phyloP scores from a whole-genome alignment of 2,797 vertebrate species.

The Melanotaenia parkinsoni region DNA sequence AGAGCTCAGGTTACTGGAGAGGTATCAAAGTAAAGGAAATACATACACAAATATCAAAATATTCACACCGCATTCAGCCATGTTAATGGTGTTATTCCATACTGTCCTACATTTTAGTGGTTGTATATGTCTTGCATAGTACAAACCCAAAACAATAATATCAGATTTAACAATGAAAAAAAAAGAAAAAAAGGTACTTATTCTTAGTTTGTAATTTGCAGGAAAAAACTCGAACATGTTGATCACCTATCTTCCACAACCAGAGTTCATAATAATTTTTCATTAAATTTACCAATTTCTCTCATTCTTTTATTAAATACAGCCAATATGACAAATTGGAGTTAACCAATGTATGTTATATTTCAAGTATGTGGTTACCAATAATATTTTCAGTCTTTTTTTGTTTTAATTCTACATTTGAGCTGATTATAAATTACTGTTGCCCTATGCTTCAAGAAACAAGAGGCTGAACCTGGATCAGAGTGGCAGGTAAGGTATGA shows the following conservation, averaged over 20 bases:
- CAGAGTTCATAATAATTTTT: neutral
- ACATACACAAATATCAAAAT: neutral
- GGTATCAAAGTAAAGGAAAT: neutral
- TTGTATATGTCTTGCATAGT: neutral
- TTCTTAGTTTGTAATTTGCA: neutral
- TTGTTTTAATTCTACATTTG: conserved; percentile 14
- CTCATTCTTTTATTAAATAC: neutral
- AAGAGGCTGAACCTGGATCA: conserved; percentile 58
- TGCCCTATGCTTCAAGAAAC: conserved; percentile 47
- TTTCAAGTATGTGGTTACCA: neutral
- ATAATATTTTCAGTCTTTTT: neutral
- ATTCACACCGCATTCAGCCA: neutral
- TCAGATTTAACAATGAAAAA: neutral
- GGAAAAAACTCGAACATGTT: neutral
- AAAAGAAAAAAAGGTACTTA: neutral
- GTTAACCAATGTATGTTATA: neutral
- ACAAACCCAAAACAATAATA: neutral
- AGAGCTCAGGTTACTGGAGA: neutral
- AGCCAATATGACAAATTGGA: neutral
- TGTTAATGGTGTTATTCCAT: neutral
- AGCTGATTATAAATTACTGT: conserved; percentile 7
- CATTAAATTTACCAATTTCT: neutral
- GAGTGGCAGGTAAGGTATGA: conserved; percentile 62
- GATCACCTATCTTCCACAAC: neutral
- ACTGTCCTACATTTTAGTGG: neutral